Conservation (phyloP, 1,140 invertebrate genomes). For the Zaprionus tsacasi region DNA sequence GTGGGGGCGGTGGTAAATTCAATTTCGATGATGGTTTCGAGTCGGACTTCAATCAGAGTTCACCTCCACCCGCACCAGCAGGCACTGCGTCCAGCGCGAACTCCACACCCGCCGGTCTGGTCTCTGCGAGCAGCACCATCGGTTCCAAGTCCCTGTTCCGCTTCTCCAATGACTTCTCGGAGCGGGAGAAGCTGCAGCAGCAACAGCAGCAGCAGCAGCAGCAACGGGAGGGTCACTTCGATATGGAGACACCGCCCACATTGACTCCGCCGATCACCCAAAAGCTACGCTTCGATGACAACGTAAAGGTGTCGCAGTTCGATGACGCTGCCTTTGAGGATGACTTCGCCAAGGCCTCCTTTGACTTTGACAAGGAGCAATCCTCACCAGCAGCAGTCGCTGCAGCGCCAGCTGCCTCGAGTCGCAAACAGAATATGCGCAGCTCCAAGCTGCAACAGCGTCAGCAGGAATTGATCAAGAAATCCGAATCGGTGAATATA, state of each 20-base stretch:
- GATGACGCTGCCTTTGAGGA: conserved; percentile 83
- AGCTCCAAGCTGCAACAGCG: conserved; percentile 73
- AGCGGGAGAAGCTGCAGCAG: conserved; percentile 83
- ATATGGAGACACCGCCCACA: conserved; percentile 51
- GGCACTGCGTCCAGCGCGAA: conserved; percentile 80
- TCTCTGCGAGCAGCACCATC: conserved; percentile 45
- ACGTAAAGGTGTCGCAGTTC: conserved; percentile 83
- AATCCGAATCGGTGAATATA: conserved; percentile 94
- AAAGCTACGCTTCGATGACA: conserved; percentile 83
- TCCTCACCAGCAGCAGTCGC: conserved; percentile 41
- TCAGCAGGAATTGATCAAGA: conserved; percentile 88
- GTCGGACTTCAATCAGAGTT: conserved; percentile 83
- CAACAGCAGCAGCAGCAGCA: conserved; percentile 24
- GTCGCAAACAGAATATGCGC: conserved; percentile 71
- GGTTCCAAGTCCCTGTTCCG: conserved; percentile 82
- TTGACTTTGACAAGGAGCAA: conserved; percentile 81
- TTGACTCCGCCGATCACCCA: conserved; percentile 75
- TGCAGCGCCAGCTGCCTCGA: conserved; percentile 45
- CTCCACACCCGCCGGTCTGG: conserved; percentile 68
- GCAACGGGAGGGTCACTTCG: conserved; percentile 20
- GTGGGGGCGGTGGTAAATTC: conserved; percentile 61
- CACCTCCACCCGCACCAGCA: conserved; percentile 74
- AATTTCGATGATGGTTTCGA: conserved; percentile 84
- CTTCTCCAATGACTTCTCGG: conserved; percentile 87
- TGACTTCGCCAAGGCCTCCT: conserved; percentile 82